These are phyloP conservation scores for Cinclus mexicanus DNA, from an alignment of 2,113 vertebrate genomes.

Conservation along the genomic window DNA sequence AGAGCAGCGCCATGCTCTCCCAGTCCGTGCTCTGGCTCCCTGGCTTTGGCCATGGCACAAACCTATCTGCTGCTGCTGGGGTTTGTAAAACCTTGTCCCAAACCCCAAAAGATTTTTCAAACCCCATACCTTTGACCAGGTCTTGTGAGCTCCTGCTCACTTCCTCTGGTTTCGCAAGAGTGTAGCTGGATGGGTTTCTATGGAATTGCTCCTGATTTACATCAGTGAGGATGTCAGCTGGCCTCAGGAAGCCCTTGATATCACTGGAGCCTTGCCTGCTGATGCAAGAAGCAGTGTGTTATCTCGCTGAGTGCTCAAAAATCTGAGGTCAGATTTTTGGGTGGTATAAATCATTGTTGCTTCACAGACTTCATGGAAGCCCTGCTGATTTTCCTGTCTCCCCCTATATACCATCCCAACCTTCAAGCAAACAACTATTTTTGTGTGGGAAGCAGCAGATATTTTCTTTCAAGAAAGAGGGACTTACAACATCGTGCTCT, in stretches of 20 bases:
- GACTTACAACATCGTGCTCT: conserved; percentile 59
- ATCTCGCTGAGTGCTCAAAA: not conserved
- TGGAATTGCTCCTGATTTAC: conserved; percentile 33
- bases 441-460: conserved; percentile 61
- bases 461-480: conserved; percentile 54
- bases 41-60: not conserved
- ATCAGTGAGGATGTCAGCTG: conserved; percentile 40
- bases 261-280: conserved; percentile 35
- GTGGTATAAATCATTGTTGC: conserved; percentile 41
- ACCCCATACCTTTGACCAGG: not conserved
- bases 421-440: conserved; percentile 41
- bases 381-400: conserved; percentile 1
- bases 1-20: accelerated
- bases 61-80: not conserved
- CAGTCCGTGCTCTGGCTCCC: accelerated
- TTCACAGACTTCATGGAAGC: not conserved
- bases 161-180: conserved; percentile 27
- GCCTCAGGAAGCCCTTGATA: conserved; percentile 41
- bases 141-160: not conserved
- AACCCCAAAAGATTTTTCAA: not conserved
- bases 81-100: not conserved
- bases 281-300: conserved; percentile 45
- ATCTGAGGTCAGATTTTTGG: conserved; percentile 51
- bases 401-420: not conserved
- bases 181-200: not conserved